These are phyloP conservation scores for Torymus auratus DNA, from an alignment of 2,888 invertebrate species.

Conservation along the genomic window DNA sequence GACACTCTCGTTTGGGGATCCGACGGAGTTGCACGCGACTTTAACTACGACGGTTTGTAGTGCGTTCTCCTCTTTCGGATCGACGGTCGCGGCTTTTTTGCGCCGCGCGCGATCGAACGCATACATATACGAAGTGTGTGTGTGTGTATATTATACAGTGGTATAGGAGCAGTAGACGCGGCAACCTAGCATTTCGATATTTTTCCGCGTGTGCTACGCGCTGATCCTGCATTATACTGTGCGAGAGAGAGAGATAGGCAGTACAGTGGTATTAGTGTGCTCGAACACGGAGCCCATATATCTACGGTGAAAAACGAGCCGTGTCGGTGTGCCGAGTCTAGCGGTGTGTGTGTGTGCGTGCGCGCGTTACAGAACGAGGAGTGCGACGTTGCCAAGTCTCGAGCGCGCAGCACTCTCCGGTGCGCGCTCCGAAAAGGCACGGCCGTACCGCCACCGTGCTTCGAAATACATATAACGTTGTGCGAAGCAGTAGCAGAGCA, in stretches of 20 bases:
- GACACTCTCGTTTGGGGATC: conserved; percentile 74
- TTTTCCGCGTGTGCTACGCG: conserved; percentile 12
- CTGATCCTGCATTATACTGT: not conserved
- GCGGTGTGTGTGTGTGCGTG: not conserved
- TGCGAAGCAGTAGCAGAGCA: too few species aligned
- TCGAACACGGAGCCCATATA: not conserved
- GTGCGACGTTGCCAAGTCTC: conserved; percentile 41
- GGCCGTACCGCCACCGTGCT: not conserved
- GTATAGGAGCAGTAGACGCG: too few species aligned
- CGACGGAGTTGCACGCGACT: conserved; percentile 67
- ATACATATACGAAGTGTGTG: too few species aligned
- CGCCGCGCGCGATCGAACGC: not conserved
- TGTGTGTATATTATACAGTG: too few species aligned
- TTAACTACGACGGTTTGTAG: not conserved
- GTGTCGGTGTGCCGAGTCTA: not conserved
- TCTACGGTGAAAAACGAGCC: not conserved
- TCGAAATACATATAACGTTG: too few species aligned
- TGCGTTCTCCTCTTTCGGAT: not conserved
- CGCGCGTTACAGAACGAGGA: conserved; percentile 14
- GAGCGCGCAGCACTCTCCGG: not conserved
- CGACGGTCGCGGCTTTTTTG: not conserved
- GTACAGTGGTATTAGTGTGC: not conserved
- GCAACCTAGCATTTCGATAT: conserved; percentile 7
- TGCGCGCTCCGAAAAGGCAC: conserved; percentile 18
- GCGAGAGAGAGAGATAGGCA: not conserved